Evolutionary conservation across 2,888 invertebrate species (phyloP).

Genomic region (Lithophane leautieri): DNA sequence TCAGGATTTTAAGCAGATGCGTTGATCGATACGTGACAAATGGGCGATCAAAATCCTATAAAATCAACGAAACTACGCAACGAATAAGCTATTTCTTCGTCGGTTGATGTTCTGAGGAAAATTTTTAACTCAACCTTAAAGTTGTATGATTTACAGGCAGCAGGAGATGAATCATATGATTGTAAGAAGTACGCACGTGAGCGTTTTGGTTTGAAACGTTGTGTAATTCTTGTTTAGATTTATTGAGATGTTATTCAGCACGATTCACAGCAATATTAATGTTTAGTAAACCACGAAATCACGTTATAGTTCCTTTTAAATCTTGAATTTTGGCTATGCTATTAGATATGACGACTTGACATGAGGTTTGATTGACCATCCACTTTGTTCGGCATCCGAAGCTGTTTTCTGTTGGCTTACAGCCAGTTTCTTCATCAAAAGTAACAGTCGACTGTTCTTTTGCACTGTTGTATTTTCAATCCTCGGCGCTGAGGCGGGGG

Average conservation of each 20-base stretch:
- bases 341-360: not conserved
- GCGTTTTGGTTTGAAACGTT: constrained; percentile 29
- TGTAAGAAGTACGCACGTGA: constrained; percentile 32
- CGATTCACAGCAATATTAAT: constrained; percentile 31
- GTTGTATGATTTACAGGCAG: constrained; percentile 49
- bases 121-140: constrained; percentile 38
- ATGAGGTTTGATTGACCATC: constrained; percentile 1
- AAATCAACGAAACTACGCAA: constrained; percentile 46
- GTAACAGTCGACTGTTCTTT: no score
- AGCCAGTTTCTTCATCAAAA: no score
- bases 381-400: not conserved
- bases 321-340: constrained; percentile 1
- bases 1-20: constrained; percentile 53
- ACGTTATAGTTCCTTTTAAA: not conserved
- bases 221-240: constrained; percentile 31
- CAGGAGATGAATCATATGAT: constrained; percentile 51
- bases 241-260: constrained; percentile 36
- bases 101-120: constrained; percentile 48
- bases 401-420: not conserved
- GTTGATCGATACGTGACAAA: constrained; percentile 59
- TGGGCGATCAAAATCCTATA: constrained; percentile 61
- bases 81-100: constrained; percentile 45
- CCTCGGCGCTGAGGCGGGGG: no score
- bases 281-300: constrained; percentile 9
- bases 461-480: no score